Evolutionary conservation across 2,888 invertebrate species (phyloP), one percentile per base, ranked within the genome.

Genomic region (Scelioninae gen. 1): DNA sequence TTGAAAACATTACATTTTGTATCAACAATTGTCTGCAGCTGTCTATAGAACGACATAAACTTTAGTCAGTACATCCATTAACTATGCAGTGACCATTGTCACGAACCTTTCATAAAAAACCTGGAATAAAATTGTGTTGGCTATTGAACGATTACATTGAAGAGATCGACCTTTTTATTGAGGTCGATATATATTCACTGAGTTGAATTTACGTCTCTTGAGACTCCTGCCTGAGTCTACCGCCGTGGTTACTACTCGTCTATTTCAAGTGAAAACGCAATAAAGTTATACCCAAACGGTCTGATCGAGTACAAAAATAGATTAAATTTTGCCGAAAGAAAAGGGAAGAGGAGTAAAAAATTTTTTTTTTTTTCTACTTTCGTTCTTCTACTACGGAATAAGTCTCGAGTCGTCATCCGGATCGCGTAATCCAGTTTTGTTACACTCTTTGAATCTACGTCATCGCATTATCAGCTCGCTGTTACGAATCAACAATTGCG

Each of bases 161-260:
- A 65, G 66, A 58, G 68, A 76, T 68, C 71, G 71, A 76, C 65
- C 76, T 76, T 80, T 76, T 80, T 71, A 76, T 76, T 49, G 76
- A 62, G 60, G 40, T 63, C 51, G 72, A 56, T 62, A 66, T 60
- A 79, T 80, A 80, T 80, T 79, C 68, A 53, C 15, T 4, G 38
- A 55, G 23, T 56, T 58, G 66, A 78, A 79, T 79, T 79, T 71
- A 66, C 60, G 79, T 83, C 76, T 53, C 76, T 13, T 10, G 58
- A 75, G 76, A 71, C 65, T 32, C 34, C 34, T 45, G 55, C n/a
- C 34, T 11, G 55, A 34, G 63, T 75, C 71, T 51, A 53, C 65
- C 47, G 40, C 23, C 40, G 62, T 38, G 65, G 68, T 53, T 55
- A 38, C 43, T 43, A 32, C 45, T 69, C 65, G 40, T 76, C 60